Evolutionary conservation across 2,113 vertebrate species (phyloP).

Genomic region (Tupaia chinensis): DNA sequence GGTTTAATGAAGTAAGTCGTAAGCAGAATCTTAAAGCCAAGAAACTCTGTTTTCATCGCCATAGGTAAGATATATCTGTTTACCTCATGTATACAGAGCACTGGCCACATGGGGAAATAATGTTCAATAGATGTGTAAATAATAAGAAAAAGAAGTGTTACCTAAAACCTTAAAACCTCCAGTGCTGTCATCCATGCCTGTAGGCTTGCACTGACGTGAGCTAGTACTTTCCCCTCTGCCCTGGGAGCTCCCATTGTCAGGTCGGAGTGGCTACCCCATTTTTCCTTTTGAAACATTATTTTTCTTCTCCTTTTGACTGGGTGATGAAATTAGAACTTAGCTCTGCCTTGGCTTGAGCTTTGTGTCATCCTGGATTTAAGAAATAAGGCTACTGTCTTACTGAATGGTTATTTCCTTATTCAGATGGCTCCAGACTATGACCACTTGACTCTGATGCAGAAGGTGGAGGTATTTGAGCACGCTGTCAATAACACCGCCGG

Average conservation of each 20-base stretch:
- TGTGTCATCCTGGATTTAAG: not conserved
- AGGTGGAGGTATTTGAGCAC: conserved; percentile 99
- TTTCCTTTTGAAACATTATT: not conserved
- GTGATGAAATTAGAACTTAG: not conserved
- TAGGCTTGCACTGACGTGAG: not conserved
- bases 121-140: not conserved
- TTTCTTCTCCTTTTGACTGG: not conserved
- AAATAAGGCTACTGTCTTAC: not conserved
- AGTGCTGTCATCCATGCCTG: fast-evolving
- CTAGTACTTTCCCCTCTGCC: fast-evolving
- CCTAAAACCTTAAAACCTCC: not conserved
- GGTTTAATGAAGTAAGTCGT: not conserved
- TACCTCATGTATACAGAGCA: not conserved
- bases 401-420: conserved; percentile 37
- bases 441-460: conserved; percentile 99
- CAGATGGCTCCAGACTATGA: conserved; percentile 99
- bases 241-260: not conserved
- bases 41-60: not conserved
- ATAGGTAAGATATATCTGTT: not conserved
- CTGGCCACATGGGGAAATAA: not conserved
- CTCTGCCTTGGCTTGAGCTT: not conserved
- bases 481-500: conserved; percentile 99
- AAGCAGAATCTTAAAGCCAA: not conserved
- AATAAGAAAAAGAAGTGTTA: not conserved
- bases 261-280: too few relatives aligned